These are phyloP conservation scores for Drosophila sechellia DNA, from an alignment of 1,140 invertebrate species.

Conservation along the genomic window DNA sequence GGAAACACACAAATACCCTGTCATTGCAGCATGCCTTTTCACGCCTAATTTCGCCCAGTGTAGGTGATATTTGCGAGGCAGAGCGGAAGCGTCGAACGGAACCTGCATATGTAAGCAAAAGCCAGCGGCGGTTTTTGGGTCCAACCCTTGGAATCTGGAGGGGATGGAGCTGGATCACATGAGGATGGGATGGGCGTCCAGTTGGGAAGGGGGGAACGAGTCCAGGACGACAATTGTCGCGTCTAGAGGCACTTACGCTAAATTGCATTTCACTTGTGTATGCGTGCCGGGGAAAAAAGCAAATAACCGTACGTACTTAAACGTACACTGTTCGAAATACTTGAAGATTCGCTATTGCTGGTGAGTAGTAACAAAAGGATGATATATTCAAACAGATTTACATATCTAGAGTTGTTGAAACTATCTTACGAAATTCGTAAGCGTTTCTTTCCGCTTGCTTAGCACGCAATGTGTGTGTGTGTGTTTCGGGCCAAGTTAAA, in stretches of 20 bases:
- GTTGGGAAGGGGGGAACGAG: not conserved
- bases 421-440: no score
- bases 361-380: no score
- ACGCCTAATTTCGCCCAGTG: slow-evolving; percentile 5
- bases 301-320: slow-evolving; percentile 39
- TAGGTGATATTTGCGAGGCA: slow-evolving; percentile 56
- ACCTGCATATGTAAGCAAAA: slow-evolving; percentile 74
- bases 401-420: no score
- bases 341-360: no score
- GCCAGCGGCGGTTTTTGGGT: slow-evolving; percentile 38
- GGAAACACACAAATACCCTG: no score
- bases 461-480: slow-evolving; percentile 5
- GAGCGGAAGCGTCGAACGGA: slow-evolving; percentile 66
- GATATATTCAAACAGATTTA: not conserved
- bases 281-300: slow-evolving; percentile 38
- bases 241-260: slow-evolving; percentile 75
- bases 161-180: slow-evolving; percentile 9
- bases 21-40: no score
- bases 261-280: slow-evolving; percentile 75
- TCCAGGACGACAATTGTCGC: slow-evolving; percentile 69
- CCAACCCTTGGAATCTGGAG: slow-evolving; percentile 28
- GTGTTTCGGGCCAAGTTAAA: slow-evolving; percentile 10
- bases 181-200: not conserved
- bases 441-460: not conserved
- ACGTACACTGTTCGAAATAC: not conserved